These are phyloP conservation scores for Tetrapedia diversipes DNA, from an alignment of 2,888 invertebrate species.

Conservation along the genomic window DNA sequence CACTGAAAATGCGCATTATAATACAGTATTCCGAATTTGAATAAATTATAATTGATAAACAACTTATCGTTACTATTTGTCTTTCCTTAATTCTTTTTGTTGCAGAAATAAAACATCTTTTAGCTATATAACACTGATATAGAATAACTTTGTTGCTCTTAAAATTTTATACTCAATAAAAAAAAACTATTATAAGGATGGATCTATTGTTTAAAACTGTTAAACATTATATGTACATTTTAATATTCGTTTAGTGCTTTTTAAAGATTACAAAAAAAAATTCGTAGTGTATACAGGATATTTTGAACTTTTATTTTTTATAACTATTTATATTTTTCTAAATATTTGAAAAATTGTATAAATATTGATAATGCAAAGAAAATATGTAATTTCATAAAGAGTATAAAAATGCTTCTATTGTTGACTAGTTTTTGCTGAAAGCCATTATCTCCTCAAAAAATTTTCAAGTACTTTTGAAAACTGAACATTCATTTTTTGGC, in stretches of 20 bases:
- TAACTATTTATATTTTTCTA: conserved; percentile 1
- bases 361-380: conserved; percentile 10
- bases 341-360: conserved; percentile 21
- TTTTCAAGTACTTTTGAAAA: conserved; percentile 3
- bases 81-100: background rate
- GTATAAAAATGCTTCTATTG: conserved; percentile 19
- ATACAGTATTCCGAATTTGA: conserved; percentile 13
- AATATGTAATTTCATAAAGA: conserved; percentile 20
- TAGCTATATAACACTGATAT: background rate
- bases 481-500: conserved; percentile 8
- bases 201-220: conserved; percentile 14
- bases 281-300: conserved; percentile 18
- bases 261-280: conserved; percentile 38
- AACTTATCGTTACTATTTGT: background rate
- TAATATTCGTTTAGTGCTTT: conserved; percentile 12
- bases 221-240: conserved; percentile 21
- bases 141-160: conserved; percentile 3
- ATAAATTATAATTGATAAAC: conserved; percentile 10
- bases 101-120: conserved; percentile 3
- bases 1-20: conserved; percentile 15
- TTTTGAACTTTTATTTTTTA: conserved; percentile 1
- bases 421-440: conserved; percentile 4
- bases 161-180: background rate
- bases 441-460: conserved; percentile 4
- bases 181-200: conserved; percentile 3